Base-by-base conservation (phyloP, 1,140 invertebrate species). In the Drosophila jambulina region DNA sequence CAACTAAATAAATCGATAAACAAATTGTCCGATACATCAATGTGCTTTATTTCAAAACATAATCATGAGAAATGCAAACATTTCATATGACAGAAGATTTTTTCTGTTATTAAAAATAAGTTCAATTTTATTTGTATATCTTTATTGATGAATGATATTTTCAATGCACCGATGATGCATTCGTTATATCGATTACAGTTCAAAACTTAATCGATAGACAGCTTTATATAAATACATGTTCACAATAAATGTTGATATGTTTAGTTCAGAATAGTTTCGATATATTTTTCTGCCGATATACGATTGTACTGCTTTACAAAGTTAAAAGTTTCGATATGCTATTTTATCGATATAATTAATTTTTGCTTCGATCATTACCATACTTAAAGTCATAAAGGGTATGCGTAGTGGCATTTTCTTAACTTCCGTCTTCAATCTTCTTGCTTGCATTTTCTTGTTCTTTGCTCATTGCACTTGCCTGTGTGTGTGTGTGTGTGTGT, bases 401-500 rank as follows among this genome's bases (percentile, higher is more conserved):
- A 43, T 64, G 13, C 15, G 3, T 19, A 43, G 19, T 64, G 17
- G 27, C 19, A 38, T 23, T 43, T 64, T 19, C 13, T 25, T 13
- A 2, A 29, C 42, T 63, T 10, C 4, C n/a, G 0, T 15, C 5
- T 21, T 13, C n/a, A n/a, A 13, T 56, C 27, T 40, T 12, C 13
- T 19, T 15, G 21, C 17, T 7, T 17, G 45, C 45, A 46, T 64
- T 40, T 58, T 61, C 54, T 32, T 23, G 2, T 64, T 60, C 25
- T 61, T 42, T 10, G 54, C 19, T 21, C 9, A 46, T 10, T 65
- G 38, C 56, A 61, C 38, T 64, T 64, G 54, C 13, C 1, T 40
- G 34, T 51, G 19, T 21, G 10, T 21, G 19, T 42, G 10, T 43
- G 21, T 23, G 43, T 23, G 19, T 25, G 8, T 27, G 13, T 21